These are phyloP conservation scores for Eupithecia centaureata DNA, from an alignment of 2,888 invertebrate species.

Conservation along the genomic window DNA sequence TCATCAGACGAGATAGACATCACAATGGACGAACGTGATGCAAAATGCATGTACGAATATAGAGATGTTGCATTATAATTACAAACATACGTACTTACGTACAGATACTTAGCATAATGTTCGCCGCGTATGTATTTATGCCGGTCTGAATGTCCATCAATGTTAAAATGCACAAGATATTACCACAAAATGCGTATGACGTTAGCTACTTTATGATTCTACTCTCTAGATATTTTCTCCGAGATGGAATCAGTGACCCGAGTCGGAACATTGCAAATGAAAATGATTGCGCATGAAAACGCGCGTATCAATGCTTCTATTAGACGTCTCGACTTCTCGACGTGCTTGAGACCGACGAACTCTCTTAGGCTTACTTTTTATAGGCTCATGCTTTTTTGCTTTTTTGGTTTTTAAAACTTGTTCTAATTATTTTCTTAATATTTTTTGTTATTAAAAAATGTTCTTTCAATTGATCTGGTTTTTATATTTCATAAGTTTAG, in stretches of 20 bases:
- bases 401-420: no score
- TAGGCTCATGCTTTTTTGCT: no score
- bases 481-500: no score
- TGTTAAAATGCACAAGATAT: conserved; percentile 11
- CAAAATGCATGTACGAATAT: conserved; percentile 29
- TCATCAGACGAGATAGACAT: conserved; percentile 25
- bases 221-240: conserved; percentile 2
- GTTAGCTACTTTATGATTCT: neutral
- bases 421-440: no score
- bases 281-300: neutral
- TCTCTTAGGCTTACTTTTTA: no score
- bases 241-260: conserved; percentile 1
- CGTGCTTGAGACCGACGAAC: no score
- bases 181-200: conserved; percentile 1
- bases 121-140: conserved; percentile 31
- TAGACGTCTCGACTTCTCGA: neutral
- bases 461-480: no score
- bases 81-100: conserved; percentile 23
- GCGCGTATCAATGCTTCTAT: neutral
- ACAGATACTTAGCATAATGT: conserved; percentile 29
- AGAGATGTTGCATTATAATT: conserved; percentile 33
- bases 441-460: no score
- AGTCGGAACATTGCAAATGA: neutral
- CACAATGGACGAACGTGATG: conserved; percentile 31
- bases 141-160: conserved; percentile 27